These are phyloP conservation scores for Eubucco bourcierii DNA, from an alignment of 2,113 vertebrate species.

Conservation along the genomic window DNA sequence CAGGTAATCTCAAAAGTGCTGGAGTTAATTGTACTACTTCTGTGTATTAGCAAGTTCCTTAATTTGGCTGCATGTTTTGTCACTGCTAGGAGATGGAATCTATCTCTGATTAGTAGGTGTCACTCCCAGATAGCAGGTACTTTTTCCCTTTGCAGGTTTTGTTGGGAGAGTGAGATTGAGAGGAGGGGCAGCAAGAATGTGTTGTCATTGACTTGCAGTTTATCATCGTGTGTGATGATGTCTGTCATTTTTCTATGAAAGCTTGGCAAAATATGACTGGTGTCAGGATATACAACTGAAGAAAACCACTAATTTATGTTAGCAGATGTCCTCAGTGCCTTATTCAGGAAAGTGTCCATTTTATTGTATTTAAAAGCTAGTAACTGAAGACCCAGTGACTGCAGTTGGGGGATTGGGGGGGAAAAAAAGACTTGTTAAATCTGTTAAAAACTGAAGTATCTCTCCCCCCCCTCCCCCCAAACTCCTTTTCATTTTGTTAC, in stretches of 20 bases:
- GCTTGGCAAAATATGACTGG: neutral
- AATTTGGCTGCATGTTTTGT: neutral
- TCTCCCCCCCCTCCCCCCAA: accelerated
- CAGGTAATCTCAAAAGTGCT: neutral
- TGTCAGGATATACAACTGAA: neutral
- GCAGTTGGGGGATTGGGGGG: neutral
- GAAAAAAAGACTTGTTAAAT: neutral
- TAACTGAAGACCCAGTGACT: neutral
- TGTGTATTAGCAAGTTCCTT: neutral
- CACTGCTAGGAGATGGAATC: neutral
- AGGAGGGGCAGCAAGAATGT: neutral
- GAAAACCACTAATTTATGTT: neutral
- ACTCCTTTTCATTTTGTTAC: neutral
- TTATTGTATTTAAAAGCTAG: neutral
- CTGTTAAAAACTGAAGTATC: neutral
- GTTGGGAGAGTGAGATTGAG: neutral
- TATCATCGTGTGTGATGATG: neutral
- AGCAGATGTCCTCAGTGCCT: neutral
- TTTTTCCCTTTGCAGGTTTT: neutral
- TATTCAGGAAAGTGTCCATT: neutral
- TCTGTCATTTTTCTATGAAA: neutral
- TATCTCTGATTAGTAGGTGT: neutral
- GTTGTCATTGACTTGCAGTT: neutral
- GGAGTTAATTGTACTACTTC: neutral
- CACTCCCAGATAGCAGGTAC: neutral